These are phyloP conservation scores for Balaenoptera acutorostrata DNA, from an alignment of 2,113 vertebrate species.

Conservation along the genomic window DNA sequence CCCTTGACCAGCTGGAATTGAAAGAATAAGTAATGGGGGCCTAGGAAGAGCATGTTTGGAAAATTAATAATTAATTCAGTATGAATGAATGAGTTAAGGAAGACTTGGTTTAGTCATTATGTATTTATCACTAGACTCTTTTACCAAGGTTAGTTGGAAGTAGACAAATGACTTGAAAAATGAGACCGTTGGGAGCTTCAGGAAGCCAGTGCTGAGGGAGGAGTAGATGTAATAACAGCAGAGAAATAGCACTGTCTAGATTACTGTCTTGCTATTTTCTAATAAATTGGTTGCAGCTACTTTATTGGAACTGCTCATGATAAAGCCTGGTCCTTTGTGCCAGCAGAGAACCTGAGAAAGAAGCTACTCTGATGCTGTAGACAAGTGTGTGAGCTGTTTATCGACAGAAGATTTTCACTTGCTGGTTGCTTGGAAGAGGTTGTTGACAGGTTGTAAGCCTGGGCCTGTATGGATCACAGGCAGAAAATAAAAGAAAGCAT, in stretches of 20 bases:
- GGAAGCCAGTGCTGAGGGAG: background rate
- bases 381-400: constrained; percentile 42
- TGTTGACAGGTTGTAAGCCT: constrained; percentile 71
- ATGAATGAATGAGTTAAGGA: constrained; percentile 11
- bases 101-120: background rate
- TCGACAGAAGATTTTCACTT: constrained; percentile 57
- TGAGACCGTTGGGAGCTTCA: background rate
- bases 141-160: background rate
- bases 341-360: background rate
- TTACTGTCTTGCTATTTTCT: constrained; percentile 24
- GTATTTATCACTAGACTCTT: constrained; percentile 4
- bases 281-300: constrained; percentile 10
- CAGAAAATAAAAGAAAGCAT: constrained; percentile 69
- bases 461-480: constrained; percentile 44
- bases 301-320: background rate
- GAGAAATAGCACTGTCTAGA: background rate
- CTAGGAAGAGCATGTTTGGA: constrained; percentile 22
- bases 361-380: background rate
- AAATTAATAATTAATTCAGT: constrained; percentile 44
- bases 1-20: background rate
- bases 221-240: background rate
- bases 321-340: background rate
- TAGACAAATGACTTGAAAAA: constrained; percentile 35
- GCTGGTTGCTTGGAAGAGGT: constrained; percentile 58
- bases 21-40: constrained; percentile 41